phyloP scores from a whole-genome alignment of 37 sponge, comb jelly and placozoan genomes.

The Axinella damicornis region DNA sequence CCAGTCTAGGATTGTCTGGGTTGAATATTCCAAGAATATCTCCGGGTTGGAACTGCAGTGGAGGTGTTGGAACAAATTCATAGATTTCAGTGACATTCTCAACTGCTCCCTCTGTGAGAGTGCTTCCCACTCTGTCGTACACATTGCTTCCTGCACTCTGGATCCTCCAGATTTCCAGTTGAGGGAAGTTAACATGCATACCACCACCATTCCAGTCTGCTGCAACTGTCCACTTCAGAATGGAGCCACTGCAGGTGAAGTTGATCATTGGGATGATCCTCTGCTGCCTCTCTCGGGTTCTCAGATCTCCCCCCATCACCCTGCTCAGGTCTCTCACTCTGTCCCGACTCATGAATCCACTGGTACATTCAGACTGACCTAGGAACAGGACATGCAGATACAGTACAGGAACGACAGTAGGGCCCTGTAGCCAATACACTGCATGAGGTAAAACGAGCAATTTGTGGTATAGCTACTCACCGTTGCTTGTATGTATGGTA shows the following conservation, averaged over 20 bases:
- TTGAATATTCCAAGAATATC: constrained; percentile 22
- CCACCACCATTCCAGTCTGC: not conserved
- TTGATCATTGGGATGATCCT: not conserved
- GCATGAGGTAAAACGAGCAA: too few relatives aligned
- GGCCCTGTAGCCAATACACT: too few relatives aligned
- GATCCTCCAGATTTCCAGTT: constrained; percentile 1
- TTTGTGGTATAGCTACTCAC: too few relatives aligned
- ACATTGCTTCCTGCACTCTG: too few relatives aligned
- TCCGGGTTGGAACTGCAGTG: constrained; percentile 2
- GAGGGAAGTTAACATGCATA: not conserved
- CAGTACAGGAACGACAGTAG: too few relatives aligned
- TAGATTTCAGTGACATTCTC: not conserved
- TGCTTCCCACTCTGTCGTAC: not conserved
- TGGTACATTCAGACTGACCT: not conserved
- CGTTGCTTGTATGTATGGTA: too few relatives aligned
- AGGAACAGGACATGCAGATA: too few relatives aligned
- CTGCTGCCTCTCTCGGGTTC: not conserved
- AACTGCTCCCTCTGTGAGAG: not conserved
- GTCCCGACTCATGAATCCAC: not conserved
- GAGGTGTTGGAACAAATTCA: not conserved
- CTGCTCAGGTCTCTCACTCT: not conserved
- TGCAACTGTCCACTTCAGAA: too few relatives aligned
- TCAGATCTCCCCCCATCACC: not conserved
- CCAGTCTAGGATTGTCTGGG: not conserved
- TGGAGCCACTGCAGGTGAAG: not conserved